Conservation (phyloP, 2,797 vertebrate species). For the Chaetodon trifasciatus region DNA sequence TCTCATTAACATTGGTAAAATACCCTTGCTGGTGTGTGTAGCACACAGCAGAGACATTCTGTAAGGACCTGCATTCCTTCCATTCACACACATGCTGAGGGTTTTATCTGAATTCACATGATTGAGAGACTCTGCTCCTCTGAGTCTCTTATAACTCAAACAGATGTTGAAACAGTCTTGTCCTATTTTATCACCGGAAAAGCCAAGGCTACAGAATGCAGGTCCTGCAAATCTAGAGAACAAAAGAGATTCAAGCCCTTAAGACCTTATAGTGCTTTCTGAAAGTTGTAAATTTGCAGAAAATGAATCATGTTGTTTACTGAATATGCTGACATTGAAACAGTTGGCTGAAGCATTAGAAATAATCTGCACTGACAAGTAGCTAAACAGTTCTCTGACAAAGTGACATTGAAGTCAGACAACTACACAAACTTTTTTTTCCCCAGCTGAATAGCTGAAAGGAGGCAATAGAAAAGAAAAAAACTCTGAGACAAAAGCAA, state of each 20-base stretch:
- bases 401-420: constrained; percentile 72
- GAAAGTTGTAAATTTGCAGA: constrained; percentile 45
- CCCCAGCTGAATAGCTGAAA: constrained; percentile 43
- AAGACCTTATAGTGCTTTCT: constrained; percentile 40
- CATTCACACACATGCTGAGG: not conserved
- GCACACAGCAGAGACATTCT: constrained; percentile 3
- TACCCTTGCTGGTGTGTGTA: constrained; percentile 17
- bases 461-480: constrained; percentile 35
- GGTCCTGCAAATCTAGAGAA: constrained; percentile 48
- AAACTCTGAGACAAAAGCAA: constrained; percentile 32
- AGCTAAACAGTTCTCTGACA: constrained; percentile 64
- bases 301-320: constrained; percentile 63
- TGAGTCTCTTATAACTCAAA: constrained; percentile 34
- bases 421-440: constrained; percentile 39
- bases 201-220: constrained; percentile 13
- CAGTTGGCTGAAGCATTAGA: constrained; percentile 64
- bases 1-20: constrained; percentile 59
- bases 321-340: constrained; percentile 65
- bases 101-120: constrained; percentile 32
- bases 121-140: constrained; percentile 17
- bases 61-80: not conserved
- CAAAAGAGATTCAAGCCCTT: constrained; percentile 41
- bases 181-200: constrained; percentile 42
- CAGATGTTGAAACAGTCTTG: constrained; percentile 43
- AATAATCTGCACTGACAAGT: constrained; percentile 68